These are phyloP conservation scores for Dilophus febrilis DNA, from an alignment of 2,888 invertebrate species.

Conservation along the genomic window DNA sequence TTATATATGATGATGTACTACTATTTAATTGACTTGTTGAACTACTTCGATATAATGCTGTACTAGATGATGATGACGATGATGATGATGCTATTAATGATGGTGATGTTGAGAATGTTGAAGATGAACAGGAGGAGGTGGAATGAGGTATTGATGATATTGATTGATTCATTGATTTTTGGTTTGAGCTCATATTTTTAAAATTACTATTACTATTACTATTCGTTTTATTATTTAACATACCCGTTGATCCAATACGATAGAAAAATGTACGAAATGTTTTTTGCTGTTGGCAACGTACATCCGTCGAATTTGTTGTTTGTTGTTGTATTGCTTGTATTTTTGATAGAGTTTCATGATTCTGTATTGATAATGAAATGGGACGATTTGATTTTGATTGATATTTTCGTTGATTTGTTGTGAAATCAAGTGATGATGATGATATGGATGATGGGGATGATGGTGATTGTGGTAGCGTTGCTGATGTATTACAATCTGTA, in stretches of 20 bases:
- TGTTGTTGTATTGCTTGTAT: too few relatives aligned
- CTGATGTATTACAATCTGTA: conserved; percentile 23
- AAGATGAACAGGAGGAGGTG: conserved; percentile 51
- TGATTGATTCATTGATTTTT: conserved; percentile 7
- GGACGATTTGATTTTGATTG: too few relatives aligned
- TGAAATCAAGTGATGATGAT: too few relatives aligned
- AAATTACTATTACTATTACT: conserved; percentile 13
- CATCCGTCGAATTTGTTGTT: not conserved
- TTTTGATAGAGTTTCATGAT: too few relatives aligned
- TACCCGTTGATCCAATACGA: conserved; percentile 59
- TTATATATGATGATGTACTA: conserved; percentile 46
- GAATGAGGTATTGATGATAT: too few relatives aligned
- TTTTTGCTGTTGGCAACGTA: conserved; percentile 26
- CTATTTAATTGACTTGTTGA: conserved; percentile 60
- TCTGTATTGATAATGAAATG: too few relatives aligned
- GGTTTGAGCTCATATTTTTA: conserved; percentile 20
- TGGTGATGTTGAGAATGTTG: conserved; percentile 30
- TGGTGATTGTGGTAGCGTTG: conserved; percentile 11
- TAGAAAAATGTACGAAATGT: conserved; percentile 56
- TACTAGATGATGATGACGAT: not conserved
- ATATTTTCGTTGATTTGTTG: too few relatives aligned
- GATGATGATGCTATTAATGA: conserved; percentile 27
- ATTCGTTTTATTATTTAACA: conserved; percentile 39
- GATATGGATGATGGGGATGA: conserved; percentile 14
- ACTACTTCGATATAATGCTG: conserved; percentile 47